Evolutionary conservation across 2,113 vertebrate genomes (phyloP).

Genomic region (Gila orcuttii): DNA sequence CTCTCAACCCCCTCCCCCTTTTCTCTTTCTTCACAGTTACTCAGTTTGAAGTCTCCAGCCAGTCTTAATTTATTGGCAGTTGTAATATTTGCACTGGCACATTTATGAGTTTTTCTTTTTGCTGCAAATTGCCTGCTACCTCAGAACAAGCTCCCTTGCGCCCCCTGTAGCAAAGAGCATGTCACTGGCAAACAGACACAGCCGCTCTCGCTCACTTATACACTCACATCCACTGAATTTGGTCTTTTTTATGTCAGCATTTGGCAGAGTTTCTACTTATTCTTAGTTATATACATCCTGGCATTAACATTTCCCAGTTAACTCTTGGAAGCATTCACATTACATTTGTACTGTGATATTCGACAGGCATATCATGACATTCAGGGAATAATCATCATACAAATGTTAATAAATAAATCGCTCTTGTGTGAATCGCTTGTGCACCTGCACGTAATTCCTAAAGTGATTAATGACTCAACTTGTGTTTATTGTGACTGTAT

Average conservation of each 20-base stretch:
- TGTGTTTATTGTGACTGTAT: constrained; percentile 75
- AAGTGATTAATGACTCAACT: constrained; percentile 50
- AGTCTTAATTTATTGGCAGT: constrained; percentile 25
- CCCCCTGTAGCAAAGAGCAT: constrained; percentile 66
- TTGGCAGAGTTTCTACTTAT: neutral
- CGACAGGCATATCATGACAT: neutral
- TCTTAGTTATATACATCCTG: neutral
- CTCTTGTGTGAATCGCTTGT: neutral
- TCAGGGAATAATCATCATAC: neutral
- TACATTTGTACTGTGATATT: neutral
- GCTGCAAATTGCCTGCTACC: constrained; percentile 23
- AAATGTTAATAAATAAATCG: neutral
- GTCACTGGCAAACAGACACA: constrained; percentile 49
- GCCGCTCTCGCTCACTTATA: neutral
- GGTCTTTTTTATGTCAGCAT: neutral
- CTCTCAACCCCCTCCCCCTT: neutral
- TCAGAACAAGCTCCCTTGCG: constrained; percentile 54
- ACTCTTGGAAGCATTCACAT: neutral
- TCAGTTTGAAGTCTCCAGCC: constrained; percentile 22
- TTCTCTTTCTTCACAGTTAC: neutral
- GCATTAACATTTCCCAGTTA: neutral
- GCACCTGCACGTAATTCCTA: neutral
- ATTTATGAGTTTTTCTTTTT: constrained; percentile 36
- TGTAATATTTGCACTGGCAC: constrained; percentile 37
- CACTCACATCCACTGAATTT: neutral